Base-by-base conservation (phyloP, 2,797 vertebrate genomes). In the Acanthornis magna region DNA sequence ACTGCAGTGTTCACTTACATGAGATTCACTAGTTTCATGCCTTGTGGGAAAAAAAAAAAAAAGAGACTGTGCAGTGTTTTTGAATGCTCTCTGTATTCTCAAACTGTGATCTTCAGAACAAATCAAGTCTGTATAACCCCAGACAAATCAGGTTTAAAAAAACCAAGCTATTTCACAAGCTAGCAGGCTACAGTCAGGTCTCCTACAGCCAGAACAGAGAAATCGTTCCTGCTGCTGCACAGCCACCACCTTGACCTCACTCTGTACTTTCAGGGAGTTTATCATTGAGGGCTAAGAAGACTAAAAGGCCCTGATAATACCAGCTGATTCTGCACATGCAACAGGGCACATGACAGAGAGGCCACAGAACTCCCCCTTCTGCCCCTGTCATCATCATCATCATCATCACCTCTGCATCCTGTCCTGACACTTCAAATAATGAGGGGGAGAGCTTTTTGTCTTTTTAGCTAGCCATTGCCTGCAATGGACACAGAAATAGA, bases 401-500 rank as follows among this genome's bases (percentile, higher is more conserved):
- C 73, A 21, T 26, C 4, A 0, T 83, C 91, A 66, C 51, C 45
- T 79, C 84, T 84, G 25, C 20, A 79, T n/a, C 73, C 60, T 79
- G 45, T 65, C 78, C 68, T 27, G 19, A 30, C 45, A 93, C 70
- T 34, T 70, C 90, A 93, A 93, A 84, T 66, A 91, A 94, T 0
- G 0, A n/a, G 17, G 47, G 48, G 68, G 47, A 85, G 84, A 92
- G 85, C 29, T 79, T 88, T 78, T 73, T 86, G 87, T 91, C 65
- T 89, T 91, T 89, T 92, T 91, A 93, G 60, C 94, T 85, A 91
- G 96, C 97, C 96, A 97, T 97, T 97, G 97, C 97, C 97, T 95
- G 97, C 97, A 98, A 98, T 53, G 97, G 98, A 97, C 95, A 96
- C 72, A 86, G 94, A 65, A 92, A 89, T 94, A 97, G 88, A 96